Conservation (phyloP, 2,888 invertebrate genomes). For the Cordilura impudica region DNA sequence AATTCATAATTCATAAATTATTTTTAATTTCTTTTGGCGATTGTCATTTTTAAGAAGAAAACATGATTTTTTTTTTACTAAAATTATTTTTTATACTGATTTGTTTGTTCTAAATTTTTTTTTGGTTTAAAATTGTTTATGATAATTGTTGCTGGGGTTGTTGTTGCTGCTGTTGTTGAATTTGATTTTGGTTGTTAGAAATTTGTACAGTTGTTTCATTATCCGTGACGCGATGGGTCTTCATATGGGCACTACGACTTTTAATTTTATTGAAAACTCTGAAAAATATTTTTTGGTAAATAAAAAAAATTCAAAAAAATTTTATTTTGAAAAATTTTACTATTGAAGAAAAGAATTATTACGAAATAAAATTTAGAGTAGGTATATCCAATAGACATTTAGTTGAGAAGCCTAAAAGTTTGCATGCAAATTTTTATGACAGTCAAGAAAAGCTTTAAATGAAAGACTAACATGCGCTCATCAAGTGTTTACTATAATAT, state of each 20-base stretch:
- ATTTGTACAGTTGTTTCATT: constrained; percentile 79
- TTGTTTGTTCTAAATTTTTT: constrained; percentile 8
- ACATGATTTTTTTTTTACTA: constrained; percentile 11
- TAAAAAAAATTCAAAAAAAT: neutral
- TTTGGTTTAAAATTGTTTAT: constrained; percentile 38
- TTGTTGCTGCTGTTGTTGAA: constrained; percentile 61
- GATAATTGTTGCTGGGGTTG: constrained; percentile 54
- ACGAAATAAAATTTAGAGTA: constrained; percentile 60
- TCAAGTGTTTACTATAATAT: constrained; percentile 5
- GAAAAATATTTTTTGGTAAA: constrained; percentile 72
- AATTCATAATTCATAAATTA: constrained; percentile 14
- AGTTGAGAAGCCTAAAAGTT: constrained; percentile 56
- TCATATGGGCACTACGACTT: constrained; percentile 99
- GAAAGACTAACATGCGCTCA: constrained; percentile 40
- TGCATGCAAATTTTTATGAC: constrained; percentile 62
- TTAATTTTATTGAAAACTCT: constrained; percentile 98
- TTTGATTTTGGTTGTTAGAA: constrained; percentile 61
- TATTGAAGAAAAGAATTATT: constrained; percentile 18
- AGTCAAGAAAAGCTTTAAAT: constrained; percentile 25
- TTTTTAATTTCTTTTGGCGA: constrained; percentile 42
- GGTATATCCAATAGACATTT: constrained; percentile 44
- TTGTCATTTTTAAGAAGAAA: constrained; percentile 55
- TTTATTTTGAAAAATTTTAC: too few species aligned
- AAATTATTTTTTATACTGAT: constrained; percentile 20
- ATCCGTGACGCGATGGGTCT: constrained; percentile 96